A percentile compares a stretch with the other conserved stretches of the same genome.
Conservation (phyloP, 2,797 vertebrate species). For the Poecile montanus region DNA sequence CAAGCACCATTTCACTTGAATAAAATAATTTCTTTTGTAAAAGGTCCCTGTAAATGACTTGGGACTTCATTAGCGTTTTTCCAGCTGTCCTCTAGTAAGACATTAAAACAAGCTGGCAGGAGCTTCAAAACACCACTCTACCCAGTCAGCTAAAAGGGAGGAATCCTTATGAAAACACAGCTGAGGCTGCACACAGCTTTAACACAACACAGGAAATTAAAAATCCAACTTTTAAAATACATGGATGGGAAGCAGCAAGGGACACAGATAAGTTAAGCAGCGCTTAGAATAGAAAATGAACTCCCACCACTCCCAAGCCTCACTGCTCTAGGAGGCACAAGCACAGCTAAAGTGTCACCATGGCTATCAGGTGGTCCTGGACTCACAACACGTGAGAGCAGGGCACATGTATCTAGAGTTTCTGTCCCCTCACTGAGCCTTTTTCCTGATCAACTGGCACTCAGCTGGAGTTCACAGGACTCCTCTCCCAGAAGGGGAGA, state of each 20-base stretch:
- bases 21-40: conserved; percentile 1
- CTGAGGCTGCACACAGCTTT: conserved; percentile 29
- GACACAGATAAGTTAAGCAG: not conserved
- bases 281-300: not conserved
- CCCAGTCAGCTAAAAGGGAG: conserved; percentile 26
- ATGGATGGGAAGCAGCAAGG: not conserved
- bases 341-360: conserved; percentile 49
- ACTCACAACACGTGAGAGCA: not conserved
- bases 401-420: not conserved
- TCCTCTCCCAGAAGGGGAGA: not conserved
- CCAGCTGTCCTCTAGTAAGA: conserved; percentile 46
- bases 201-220: conserved; percentile 69
- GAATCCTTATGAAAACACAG: conserved; percentile 69
- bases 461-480: not conserved
- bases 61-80: conserved; percentile 32
- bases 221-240: conserved; percentile 29
- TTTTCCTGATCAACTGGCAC: not conserved
- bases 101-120: conserved; percentile 9
- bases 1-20: not conserved
- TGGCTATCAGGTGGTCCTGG: conserved; percentile 17
- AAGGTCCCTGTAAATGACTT: conserved; percentile 28
- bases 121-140: conserved; percentile 40
- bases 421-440: not conserved
- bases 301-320: not conserved
- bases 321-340: not conserved